Evolutionary conservation across 2,888 invertebrate genomes (phyloP).

Genomic region (Agapostemon virescens): DNA sequence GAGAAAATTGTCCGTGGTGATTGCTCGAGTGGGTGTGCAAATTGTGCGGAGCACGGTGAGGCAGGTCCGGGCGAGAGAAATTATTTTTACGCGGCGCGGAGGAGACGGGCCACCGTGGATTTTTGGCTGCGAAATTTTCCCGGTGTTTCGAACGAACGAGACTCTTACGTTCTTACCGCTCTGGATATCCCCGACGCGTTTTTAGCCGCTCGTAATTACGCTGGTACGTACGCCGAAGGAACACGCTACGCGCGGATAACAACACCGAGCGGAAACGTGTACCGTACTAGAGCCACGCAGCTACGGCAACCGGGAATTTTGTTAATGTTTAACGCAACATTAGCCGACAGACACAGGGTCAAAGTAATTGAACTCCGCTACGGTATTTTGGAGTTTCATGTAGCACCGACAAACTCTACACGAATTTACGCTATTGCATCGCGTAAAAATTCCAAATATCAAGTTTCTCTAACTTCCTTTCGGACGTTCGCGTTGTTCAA

Average conservation of each 20-base stretch:
- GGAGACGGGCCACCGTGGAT: slow-evolving; percentile 13
- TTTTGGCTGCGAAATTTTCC: not conserved
- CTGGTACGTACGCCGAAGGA: not conserved
- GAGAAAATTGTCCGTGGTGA: slow-evolving; percentile 39
- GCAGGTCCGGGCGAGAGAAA: slow-evolving; percentile 31
- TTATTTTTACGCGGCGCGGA: slow-evolving; percentile 42
- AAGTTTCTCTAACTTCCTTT: too few species aligned
- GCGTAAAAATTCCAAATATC: not conserved
- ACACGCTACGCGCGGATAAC: not conserved
- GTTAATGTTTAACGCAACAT: not conserved
- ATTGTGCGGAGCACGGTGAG: slow-evolving; percentile 29
- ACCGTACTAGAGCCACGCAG: not conserved
- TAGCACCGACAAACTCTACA: rapidly evolving
- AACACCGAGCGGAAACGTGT: not conserved
- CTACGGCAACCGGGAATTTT: not conserved
- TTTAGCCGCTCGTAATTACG: not conserved
- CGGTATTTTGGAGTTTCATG: not conserved
- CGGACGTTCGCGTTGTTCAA: too few species aligned
- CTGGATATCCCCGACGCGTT: not conserved
- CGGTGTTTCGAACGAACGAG: not conserved
- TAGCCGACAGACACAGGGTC: not conserved
- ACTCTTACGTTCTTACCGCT: not conserved
- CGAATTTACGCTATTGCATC: not conserved
- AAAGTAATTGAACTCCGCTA: not conserved
- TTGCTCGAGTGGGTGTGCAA: slow-evolving; percentile 51